Base-by-base conservation (phyloP, 2,113 vertebrate species). In the Channa maculata region DNA sequence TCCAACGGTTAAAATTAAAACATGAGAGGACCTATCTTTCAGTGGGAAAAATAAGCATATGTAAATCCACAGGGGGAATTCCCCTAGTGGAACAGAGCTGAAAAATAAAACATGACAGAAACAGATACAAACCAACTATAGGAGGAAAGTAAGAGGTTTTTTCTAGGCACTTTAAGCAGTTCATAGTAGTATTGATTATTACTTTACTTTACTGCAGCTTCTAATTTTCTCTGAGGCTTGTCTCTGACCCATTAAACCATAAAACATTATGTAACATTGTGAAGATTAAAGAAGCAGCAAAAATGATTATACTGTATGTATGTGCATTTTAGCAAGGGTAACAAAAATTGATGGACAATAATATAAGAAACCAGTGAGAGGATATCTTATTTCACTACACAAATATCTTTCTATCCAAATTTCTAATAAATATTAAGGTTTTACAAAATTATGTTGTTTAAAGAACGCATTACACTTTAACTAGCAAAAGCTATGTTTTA, bases 221-320 rank as follows among this genome's bases (percentile, higher is more conserved):
- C 24, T 24, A 24, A 24, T 24, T 69, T 73, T 87, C 80, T 84
- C 79, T 84, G 83, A 80, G 38, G 66, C 8, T 2, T 54, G 57
- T 80, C 71, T 54, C 3, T 60, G 37, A 61, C 80, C 64, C 34
- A 13, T 72, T 66, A 41, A 55, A 54, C 3, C 2, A 24, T 11
- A 15, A 24, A 37, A 44, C 38, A n/a, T 45, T 52, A 41, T 34
- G 50, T n/a, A 15, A 51, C 2, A 5, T 48, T 1, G 55, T 10
- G 11, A 12, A 8, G 12, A 8, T 58, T 51, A n/a, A 49, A 67
- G 52, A 67, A 70, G 3, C 48, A 43, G 24, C 33, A 71, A 3
- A 54, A 48, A 66, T 13, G 46, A 5, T 4, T 41, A 41, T 41
- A 24, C 24, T 34, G 3, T 14, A 34, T 12, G 37, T 33, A 15